Conservation (phyloP, 2,113 vertebrate genomes). For the Vidua macroura region DNA sequence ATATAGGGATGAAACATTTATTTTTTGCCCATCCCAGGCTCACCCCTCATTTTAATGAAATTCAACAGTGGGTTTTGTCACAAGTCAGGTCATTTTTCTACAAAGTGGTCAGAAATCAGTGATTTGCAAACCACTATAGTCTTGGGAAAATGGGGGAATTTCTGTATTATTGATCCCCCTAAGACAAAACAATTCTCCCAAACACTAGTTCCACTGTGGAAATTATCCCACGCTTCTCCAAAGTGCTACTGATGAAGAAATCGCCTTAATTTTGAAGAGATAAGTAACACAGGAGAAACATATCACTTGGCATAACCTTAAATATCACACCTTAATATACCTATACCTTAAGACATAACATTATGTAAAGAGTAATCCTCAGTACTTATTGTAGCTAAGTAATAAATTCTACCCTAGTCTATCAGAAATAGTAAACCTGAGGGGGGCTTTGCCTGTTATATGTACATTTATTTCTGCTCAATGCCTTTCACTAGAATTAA, state of each 20-base stretch:
- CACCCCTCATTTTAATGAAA: not conserved
- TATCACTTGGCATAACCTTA: not conserved
- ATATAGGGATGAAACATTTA: not conserved
- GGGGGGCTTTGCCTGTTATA: not conserved
- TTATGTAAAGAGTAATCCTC: not conserved
- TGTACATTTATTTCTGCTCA: not conserved
- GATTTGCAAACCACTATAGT: not conserved
- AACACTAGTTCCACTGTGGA: not conserved
- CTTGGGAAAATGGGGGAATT: not conserved
- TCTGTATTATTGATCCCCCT: accelerated
- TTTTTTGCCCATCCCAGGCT: not conserved
- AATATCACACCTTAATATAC: not conserved
- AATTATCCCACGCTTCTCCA: not conserved
- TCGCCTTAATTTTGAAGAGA: not conserved
- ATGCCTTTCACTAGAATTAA: not conserved
- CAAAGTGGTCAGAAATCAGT: not conserved
- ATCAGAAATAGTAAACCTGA: not conserved
- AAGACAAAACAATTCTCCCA: not conserved
- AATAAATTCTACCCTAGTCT: not conserved
- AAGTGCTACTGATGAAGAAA: not conserved
- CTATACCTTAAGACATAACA: not conserved
- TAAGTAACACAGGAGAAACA: not conserved
- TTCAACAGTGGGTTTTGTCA: not conserved
- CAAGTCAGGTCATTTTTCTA: not conserved
- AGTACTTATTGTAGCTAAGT: not conserved